These are phyloP conservation scores for Periphyllus acericola DNA, from an alignment of 2,888 invertebrate genomes.

Conservation along the genomic window DNA sequence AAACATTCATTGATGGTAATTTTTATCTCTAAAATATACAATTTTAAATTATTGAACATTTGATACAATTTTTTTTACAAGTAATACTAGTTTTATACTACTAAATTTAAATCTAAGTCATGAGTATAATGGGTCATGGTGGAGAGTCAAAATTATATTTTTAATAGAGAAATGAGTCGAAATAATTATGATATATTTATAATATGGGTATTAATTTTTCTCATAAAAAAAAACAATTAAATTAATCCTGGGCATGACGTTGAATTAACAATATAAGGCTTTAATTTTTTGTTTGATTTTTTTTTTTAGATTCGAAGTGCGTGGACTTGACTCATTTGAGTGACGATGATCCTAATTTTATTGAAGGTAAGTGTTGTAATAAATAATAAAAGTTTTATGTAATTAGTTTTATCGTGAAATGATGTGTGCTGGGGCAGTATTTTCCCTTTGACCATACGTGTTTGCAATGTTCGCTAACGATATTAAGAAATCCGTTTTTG, in stretches of 20 bases:
- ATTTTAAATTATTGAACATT: neutral
- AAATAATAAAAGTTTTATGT: neutral
- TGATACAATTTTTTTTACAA: neutral
- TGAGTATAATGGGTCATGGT: neutral
- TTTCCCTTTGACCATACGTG: constrained; percentile 35
- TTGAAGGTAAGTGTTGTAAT: constrained; percentile 52
- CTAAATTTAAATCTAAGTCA: neutral
- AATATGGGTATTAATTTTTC: neutral
- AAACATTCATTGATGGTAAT: constrained; percentile 57
- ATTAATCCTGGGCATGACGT: neutral
- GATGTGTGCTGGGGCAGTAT: constrained; percentile 55
- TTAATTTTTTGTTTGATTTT: constrained; percentile 32
- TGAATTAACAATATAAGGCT: neutral
- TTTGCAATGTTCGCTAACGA: neutral
- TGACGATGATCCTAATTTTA: constrained; percentile 52
- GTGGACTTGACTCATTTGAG: constrained; percentile 56
- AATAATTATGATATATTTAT: neutral
- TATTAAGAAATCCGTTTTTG: constrained; percentile 45
- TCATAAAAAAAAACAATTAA: neutral
- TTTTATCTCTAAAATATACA: neutral
- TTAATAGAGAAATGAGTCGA: neutral
- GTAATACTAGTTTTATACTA: no score
- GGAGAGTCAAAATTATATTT: neutral
- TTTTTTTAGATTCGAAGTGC: constrained; percentile 51
- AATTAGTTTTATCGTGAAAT: constrained; percentile 9